Percentiles rank a stretch among this genome's conserved stretches.
phyloP scores from a whole-genome alignment of 2,797 vertebrate species.

The Gambelia wislizenii region DNA sequence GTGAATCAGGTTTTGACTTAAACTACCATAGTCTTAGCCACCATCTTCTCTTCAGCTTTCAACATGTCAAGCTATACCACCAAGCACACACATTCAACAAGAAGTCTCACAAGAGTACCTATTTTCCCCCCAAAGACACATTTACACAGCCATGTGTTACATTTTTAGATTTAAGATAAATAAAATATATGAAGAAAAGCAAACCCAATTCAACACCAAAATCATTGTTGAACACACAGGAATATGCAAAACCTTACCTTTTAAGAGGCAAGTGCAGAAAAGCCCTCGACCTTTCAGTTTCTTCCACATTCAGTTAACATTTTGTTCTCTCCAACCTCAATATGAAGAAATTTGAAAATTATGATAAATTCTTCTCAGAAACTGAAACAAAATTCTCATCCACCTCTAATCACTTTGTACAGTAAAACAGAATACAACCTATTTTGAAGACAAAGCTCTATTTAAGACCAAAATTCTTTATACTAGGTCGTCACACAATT shows the following conservation, averaged over 20 bases:
- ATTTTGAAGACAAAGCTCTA: no score
- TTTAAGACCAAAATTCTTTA: no score
- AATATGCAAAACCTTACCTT: neutral
- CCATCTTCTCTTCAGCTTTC: neutral
- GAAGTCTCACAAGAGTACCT: neutral
- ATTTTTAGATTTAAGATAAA: neutral
- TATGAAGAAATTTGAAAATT: neutral
- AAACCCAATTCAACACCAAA: no score
- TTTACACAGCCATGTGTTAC: neutral
- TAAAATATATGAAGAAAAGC: neutral
- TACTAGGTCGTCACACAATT: no score
- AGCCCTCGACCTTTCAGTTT: neutral
- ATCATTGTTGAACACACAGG: neutral
- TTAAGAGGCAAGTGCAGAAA: neutral
- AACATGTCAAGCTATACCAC: neutral
- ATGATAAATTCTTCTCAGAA: neutral
- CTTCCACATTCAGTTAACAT: neutral
- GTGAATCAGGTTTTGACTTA: neutral
- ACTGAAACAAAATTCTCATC: neutral
- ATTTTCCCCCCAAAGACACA: neutral
- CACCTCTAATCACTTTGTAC: neutral
- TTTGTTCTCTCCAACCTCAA: neutral
- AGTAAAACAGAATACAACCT: no score
- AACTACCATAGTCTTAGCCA: neutral
- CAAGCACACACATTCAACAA: neutral